phyloP scores from a whole-genome alignment of 2,888 invertebrate species.

The Hydropsyche betteni region DNA sequence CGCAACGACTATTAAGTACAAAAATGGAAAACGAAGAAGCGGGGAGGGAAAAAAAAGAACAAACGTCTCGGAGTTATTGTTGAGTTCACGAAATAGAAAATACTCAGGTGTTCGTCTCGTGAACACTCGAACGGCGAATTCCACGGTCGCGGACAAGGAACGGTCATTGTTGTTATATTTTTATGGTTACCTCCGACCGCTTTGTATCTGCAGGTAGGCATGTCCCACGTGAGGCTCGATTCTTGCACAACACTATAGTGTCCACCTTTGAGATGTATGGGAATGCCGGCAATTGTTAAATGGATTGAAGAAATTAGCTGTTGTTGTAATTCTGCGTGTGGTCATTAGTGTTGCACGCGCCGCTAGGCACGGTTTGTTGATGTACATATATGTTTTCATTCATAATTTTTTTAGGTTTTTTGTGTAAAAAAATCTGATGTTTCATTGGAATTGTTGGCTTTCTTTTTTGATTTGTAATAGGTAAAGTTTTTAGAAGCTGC shows the following conservation, averaged over 20 bases:
- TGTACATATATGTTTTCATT: too few species aligned
- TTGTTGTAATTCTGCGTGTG: too few species aligned
- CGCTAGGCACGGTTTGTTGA: too few species aligned
- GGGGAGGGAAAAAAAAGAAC: slow-evolving; percentile 24
- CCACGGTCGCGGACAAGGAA: slow-evolving; percentile 31
- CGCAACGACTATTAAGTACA: background rate
- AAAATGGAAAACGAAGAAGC: slow-evolving; percentile 4
- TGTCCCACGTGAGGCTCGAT: background rate
- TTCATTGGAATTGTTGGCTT: too few species aligned
- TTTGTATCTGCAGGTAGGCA: slow-evolving; percentile 22
- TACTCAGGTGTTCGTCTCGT: slow-evolving; percentile 46
- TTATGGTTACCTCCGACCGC: slow-evolving; percentile 23
- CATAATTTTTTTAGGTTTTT: too few species aligned
- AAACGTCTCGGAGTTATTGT: slow-evolving; percentile 21
- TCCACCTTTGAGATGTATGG: background rate
- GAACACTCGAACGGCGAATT: slow-evolving; percentile 25
- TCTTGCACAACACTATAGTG: slow-evolving; percentile 14
- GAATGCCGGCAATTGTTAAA: background rate
- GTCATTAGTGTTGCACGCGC: too few species aligned
- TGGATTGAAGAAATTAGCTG: background rate
- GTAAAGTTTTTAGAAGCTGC: too few species aligned
- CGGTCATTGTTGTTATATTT: slow-evolving; percentile 41
- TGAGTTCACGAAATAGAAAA: slow-evolving; percentile 37
- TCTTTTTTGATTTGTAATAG: too few species aligned
- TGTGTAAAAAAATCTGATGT: too few species aligned